Conservation (phyloP, 2,113 vertebrate species). For the Gallinago jamesoni region DNA sequence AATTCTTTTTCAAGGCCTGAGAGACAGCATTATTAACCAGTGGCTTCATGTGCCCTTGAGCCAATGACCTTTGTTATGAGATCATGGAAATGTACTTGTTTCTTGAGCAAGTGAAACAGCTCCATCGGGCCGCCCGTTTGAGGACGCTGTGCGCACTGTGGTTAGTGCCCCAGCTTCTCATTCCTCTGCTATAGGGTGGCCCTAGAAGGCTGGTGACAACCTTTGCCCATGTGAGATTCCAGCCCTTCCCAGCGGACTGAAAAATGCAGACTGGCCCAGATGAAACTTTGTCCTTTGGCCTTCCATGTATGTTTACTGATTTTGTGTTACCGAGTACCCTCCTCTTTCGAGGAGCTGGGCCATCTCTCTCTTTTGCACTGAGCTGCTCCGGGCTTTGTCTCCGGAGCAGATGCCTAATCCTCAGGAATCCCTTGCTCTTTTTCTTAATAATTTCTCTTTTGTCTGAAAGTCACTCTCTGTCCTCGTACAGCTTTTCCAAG, state of each 20-base stretch:
- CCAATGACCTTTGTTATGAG: background rate
- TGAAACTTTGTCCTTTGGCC: conserved; percentile 20
- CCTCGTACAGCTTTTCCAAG: background rate
- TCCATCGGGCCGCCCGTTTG: rapidly evolving
- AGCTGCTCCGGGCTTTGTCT: background rate
- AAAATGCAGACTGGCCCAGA: background rate
- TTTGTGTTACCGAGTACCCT: background rate
- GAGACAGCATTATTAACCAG: background rate
- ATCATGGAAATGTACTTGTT: conserved; percentile 18
- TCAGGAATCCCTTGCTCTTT: conserved; percentile 22
- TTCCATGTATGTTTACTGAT: background rate
- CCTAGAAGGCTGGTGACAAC: background rate
- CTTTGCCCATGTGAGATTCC: background rate
- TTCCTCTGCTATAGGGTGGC: background rate
- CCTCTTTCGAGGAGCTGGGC: background rate
- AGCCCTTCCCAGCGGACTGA: conserved; percentile 5
- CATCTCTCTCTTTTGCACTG: background rate
- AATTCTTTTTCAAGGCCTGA: background rate
- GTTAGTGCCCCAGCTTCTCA: background rate
- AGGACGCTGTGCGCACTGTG: background rate
- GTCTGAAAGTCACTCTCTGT: background rate
- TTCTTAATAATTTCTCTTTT: conserved; percentile 5
- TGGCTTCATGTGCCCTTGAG: conserved; percentile 19
- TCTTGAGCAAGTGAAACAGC: background rate
- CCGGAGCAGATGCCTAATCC: background rate